Evolutionary conservation across 2,888 invertebrate genomes (phyloP), one percentile per base, ranked within the genome.

Genomic region (Phaonia tiefii): DNA sequence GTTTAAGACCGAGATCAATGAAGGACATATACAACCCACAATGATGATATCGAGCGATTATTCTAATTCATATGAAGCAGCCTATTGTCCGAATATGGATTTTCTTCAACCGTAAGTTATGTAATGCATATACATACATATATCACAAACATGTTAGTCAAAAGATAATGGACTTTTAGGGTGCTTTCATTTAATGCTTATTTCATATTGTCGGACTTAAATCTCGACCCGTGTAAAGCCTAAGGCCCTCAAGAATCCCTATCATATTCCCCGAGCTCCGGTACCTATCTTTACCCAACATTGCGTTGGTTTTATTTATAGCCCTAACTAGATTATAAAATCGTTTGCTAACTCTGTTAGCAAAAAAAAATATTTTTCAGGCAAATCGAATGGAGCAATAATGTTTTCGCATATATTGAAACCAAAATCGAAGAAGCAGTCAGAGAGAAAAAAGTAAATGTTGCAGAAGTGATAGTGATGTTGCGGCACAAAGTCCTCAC

Each of bases 221-320:
- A 58, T 58, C 31, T 58, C 37, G 58, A 58, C 37, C 31, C 37
- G n/a, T 58, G 31, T 17, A 31, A 8, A 58, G 58, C 31, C 37
- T 31, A 58, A 20, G 37, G 39, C 37, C 10, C 8, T 20, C 11
- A 60, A 22, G 63, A 13, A 20, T 13, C 42, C 22, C 42, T 39
- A 11, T 20, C 42, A 11, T 4, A n/a, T 10, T 49, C n/a, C 13
- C 42, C 49, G 31, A 22, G 17, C 11, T 31, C 17, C 51, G 10
- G 25, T 25, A 1, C n/a, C 13, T 13, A 22, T 46, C 3, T 58
- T 65, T 15, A 11, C 70, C 70, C 58, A 63, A 65, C 31, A 76
- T 31, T 76, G 76, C 76, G 65, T 63, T 76, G 70, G 76, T 76
- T 76, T 65, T 76, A 76, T 76, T 70, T 76, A 76, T 70, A 65